Conservation (phyloP, 1,140 invertebrate genomes). For the Orius insidiosus region DNA sequence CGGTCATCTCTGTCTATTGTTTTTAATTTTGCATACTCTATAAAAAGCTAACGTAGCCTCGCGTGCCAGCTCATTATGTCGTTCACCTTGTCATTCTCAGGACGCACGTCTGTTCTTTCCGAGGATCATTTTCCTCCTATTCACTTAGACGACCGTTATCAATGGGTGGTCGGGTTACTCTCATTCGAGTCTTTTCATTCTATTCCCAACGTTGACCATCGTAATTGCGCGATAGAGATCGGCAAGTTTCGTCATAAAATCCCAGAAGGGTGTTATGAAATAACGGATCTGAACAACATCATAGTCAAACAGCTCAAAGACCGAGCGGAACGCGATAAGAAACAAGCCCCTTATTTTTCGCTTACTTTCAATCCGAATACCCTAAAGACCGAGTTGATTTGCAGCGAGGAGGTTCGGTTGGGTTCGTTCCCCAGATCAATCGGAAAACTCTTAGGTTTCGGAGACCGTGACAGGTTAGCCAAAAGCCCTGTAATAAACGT, state of each 20-base stretch:
- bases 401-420: background rate
- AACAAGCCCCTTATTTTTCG: background rate
- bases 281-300: background rate
- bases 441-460: background rate
- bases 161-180: background rate
- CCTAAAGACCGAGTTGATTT: conserved; percentile 1
- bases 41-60: no score
- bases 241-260: conserved; percentile 2
- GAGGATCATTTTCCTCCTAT: background rate
- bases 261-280: background rate
- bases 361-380: background rate
- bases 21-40: background rate
- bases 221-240: background rate
- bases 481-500: background rate
- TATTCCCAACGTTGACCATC: background rate
- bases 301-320: background rate
- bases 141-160: background rate
- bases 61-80: no score
- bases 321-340: background rate
- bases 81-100: background rate
- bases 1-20: conserved; percentile 2
- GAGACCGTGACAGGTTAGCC: background rate
- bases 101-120: no score
- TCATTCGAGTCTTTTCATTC: background rate
- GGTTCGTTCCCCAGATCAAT: background rate